phyloP scores from a whole-genome alignment of 2,888 invertebrate species.

The Drosophila maculinotata region DNA sequence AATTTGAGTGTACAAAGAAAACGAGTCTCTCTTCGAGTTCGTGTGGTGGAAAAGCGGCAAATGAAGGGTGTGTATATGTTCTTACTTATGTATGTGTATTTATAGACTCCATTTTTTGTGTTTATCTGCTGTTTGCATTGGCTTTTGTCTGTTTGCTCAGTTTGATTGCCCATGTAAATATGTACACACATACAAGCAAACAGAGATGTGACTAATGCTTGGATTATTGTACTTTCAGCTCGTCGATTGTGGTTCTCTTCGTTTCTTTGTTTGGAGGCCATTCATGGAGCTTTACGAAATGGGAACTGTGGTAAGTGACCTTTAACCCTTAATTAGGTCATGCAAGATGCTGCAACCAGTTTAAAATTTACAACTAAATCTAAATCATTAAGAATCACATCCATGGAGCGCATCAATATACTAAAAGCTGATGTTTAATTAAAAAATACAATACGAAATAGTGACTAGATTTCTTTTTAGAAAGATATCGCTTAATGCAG shows the following conservation, averaged over 20 bases:
- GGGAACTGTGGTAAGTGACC: conserved; percentile 42
- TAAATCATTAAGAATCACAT: too few species aligned
- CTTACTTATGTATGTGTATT: conserved; percentile 31
- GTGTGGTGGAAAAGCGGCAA: conserved; percentile 47
- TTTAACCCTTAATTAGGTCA: conserved; percentile 50
- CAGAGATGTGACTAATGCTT: conserved; percentile 33
- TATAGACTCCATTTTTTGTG: conserved; percentile 46
- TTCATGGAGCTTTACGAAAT: conserved; percentile 20
- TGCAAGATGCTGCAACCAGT: neutral
- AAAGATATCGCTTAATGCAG: too few species aligned
- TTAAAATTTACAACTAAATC: too few species aligned
- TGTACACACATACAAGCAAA: conserved; percentile 8
- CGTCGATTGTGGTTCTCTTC: neutral
- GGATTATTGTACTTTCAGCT: conserved; percentile 28
- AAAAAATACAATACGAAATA: too few species aligned
- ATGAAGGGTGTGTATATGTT: conserved; percentile 60
- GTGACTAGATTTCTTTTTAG: too few species aligned
- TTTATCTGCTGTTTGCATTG: conserved; percentile 40
- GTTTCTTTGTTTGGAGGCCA: neutral
- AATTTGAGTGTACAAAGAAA: conserved; percentile 67
- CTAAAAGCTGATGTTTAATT: too few species aligned
- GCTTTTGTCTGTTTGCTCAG: conserved; percentile 22
- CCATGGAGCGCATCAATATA: too few species aligned
- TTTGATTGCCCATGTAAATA: conserved; percentile 18
- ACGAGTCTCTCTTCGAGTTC: conserved; percentile 71